phyloP scores from a whole-genome alignment of 2,113 vertebrate genomes.

The Stomatorhinus ivindoensis region DNA sequence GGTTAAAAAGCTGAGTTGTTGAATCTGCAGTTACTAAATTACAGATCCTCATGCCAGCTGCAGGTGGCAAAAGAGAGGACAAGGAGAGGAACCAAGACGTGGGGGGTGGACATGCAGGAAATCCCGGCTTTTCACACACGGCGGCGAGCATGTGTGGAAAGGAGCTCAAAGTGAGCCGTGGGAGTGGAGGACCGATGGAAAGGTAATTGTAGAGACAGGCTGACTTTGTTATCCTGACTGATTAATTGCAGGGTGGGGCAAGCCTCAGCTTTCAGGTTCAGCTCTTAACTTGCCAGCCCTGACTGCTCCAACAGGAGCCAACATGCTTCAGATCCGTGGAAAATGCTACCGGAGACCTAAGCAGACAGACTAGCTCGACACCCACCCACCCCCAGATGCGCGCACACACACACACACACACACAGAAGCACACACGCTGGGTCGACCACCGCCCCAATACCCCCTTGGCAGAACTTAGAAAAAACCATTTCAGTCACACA shows the following conservation, averaged over 20 bases:
- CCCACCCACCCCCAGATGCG: too few species aligned
- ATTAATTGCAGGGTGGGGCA: slow-evolving; percentile 42
- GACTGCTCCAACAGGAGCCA: slow-evolving; percentile 26
- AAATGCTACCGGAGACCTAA: not conserved
- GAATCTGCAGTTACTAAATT: not conserved
- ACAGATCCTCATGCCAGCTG: not conserved
- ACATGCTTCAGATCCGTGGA: slow-evolving; percentile 26
- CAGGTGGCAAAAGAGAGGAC: not conserved
- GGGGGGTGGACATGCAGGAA: not conserved
- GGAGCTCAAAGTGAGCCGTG: not conserved
- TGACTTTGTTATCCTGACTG: slow-evolving; percentile 33
- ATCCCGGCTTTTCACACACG: not conserved
- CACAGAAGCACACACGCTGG: too few species aligned
- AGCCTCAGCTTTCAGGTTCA: slow-evolving; percentile 30
- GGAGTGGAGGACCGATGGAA: not conserved
- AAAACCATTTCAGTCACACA: too few species aligned
- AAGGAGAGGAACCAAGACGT: not conserved
- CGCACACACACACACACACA: not conserved
- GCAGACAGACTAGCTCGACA: not conserved
- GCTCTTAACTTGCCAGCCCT: slow-evolving; percentile 30
- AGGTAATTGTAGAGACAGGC: slow-evolving; percentile 31
- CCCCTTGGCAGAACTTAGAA: too few species aligned
- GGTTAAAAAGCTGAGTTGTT: not conserved
- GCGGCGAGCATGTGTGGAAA: not conserved
- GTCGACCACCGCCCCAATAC: too few species aligned